Evolutionary conservation across 2,888 invertebrate species (phyloP).

Genomic region (Aphidius colemani): DNA sequence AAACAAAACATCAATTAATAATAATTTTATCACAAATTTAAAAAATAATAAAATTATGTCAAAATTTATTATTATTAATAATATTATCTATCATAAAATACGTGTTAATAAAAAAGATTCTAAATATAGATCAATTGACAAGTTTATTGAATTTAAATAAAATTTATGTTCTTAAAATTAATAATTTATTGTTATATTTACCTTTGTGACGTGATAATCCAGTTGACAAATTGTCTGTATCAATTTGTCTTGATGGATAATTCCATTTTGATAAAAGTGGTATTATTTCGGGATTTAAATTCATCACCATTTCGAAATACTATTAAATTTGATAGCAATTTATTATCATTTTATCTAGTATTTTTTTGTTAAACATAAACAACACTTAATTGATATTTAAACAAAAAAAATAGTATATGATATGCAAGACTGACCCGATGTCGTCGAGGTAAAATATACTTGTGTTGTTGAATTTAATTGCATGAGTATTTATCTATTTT

Average conservation of each 20-base stretch:
- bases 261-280: constrained; percentile 22
- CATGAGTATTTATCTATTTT: too few relatives aligned
- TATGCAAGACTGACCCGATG: background rate
- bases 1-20: too few relatives aligned
- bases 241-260: background rate
- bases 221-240: background rate
- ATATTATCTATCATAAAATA: too few relatives aligned
- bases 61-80: too few relatives aligned
- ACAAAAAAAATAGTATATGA: too few relatives aligned
- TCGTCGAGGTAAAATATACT: background rate
- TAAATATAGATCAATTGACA: too few relatives aligned
- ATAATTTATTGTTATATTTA: constrained; percentile 14
- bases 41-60: too few relatives aligned
- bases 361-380: background rate
- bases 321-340: background rate
- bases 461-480: too few relatives aligned
- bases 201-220: background rate
- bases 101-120: too few relatives aligned
- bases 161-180: background rate
- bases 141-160: too few relatives aligned
- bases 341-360: background rate
- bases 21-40: too few relatives aligned
- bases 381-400: background rate
- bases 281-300: constrained; percentile 17
- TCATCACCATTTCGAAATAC: constrained; percentile 4